These are phyloP conservation scores for Sphaerophoria rueppellii DNA, from an alignment of 2,888 invertebrate species.

Conservation along the genomic window DNA sequence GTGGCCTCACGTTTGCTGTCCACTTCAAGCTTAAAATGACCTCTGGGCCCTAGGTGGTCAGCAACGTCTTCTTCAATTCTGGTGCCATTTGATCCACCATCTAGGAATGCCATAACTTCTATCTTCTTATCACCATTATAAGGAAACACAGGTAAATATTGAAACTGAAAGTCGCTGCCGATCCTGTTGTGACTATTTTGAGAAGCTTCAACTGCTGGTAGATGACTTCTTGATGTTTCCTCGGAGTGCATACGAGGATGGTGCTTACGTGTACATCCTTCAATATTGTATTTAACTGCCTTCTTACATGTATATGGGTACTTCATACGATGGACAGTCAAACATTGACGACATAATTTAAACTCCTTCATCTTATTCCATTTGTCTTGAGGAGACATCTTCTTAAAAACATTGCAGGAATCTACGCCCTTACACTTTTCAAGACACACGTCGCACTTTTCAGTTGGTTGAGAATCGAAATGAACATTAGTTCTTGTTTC, in stretches of 20 bases:
- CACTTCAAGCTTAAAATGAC: constrained; percentile 9
- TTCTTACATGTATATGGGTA: constrained; percentile 16
- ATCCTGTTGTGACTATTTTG: constrained; percentile 6
- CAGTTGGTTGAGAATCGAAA: not conserved
- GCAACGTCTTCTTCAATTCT: constrained; percentile 18
- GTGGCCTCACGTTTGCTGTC: constrained; percentile 4
- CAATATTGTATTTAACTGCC: constrained; percentile 15
- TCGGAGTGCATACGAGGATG: constrained; percentile 14
- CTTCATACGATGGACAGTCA: constrained; percentile 18
- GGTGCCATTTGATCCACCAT: constrained; percentile 14
- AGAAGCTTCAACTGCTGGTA: constrained; percentile 7
- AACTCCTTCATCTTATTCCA: constrained; percentile 11
- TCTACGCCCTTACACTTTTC: constrained; percentile 4
- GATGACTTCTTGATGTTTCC: not conserved
- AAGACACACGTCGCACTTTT: constrained; percentile 1
- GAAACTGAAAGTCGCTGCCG: constrained; percentile 8
- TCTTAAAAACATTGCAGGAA: not conserved
- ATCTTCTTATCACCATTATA: constrained; percentile 4
- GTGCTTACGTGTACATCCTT: constrained; percentile 17
- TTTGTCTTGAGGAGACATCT: not conserved
- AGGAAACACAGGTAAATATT: constrained; percentile 9
- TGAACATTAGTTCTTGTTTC: constrained; percentile 12
- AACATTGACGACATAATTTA: constrained; percentile 18
- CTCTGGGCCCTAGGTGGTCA: constrained; percentile 16
- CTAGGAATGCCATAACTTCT: constrained; percentile 12